Evolutionary conservation across 2,888 invertebrate genomes (phyloP).

Genomic region (Rhagonycha fulva): DNA sequence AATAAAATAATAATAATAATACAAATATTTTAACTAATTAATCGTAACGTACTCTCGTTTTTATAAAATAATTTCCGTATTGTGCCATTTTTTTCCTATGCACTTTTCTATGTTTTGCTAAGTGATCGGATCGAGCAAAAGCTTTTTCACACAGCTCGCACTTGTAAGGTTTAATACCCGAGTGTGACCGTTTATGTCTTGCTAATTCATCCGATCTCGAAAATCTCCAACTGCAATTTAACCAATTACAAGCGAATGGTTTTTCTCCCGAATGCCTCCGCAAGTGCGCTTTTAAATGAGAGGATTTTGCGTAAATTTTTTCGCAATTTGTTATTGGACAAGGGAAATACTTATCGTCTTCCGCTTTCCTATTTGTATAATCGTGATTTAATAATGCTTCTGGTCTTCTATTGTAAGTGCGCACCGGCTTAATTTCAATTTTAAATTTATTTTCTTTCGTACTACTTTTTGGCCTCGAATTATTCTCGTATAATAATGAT

Average conservation of each 20-base stretch:
- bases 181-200: conserved; percentile 91
- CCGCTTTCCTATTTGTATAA: conserved; percentile 44
- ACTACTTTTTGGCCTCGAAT: conserved; percentile 33
- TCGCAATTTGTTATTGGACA: conserved; percentile 74
- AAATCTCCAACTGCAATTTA: conserved; percentile 88
- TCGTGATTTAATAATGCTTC: conserved; percentile 43
- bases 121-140: conserved; percentile 92
- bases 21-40: background rate
- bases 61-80: conserved; percentile 39
- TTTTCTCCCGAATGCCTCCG: conserved; percentile 77
- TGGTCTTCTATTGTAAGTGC: conserved; percentile 29
- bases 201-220: conserved; percentile 93
- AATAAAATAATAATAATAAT: background rate
- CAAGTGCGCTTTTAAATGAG: conserved; percentile 87
- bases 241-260: conserved; percentile 64
- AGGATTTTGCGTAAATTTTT: conserved; percentile 87
- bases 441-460: conserved; percentile 27
- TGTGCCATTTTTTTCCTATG: conserved; percentile 67
- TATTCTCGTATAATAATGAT: conserved; percentile 51
- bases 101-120: conserved; percentile 89
- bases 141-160: conserved; percentile 87
- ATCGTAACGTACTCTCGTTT: conserved; percentile 26
- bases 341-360: conserved; percentile 64
- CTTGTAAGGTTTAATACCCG: conserved; percentile 91
- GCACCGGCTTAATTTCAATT: conserved; percentile 27